Conservation (phyloP, 2,797 vertebrate genomes). For the Todus mexicanus region DNA sequence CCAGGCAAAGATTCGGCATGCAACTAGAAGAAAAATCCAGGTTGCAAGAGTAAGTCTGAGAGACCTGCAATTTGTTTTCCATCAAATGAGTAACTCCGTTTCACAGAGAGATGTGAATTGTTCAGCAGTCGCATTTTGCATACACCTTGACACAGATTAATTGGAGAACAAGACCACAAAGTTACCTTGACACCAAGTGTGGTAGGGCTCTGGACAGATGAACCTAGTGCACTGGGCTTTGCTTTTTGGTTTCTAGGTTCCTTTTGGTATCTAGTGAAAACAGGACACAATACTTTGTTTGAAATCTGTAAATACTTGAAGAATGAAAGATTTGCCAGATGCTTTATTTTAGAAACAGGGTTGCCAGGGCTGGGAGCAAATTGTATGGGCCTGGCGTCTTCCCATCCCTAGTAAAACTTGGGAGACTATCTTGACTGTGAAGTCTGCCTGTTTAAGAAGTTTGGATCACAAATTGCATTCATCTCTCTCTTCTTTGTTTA, state of each 20-base stretch:
- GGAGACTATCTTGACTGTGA: not conserved
- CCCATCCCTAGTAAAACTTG: not conserved
- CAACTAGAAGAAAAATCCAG: not conserved
- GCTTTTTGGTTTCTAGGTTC: not conserved
- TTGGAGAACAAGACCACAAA: not conserved
- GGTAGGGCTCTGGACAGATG: not conserved
- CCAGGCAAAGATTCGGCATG: not conserved
- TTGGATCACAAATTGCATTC: not conserved
- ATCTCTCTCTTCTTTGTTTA: not conserved
- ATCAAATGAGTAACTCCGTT: not conserved
- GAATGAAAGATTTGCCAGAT: not conserved
- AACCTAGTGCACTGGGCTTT: not conserved
- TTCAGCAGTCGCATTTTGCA: not conserved
- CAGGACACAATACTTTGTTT: not conserved
- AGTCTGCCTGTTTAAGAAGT: not conserved
- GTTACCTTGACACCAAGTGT: not conserved
- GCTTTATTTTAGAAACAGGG: not conserved
- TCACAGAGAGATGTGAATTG: not conserved
- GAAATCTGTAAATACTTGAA: not conserved
- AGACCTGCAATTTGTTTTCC: not conserved
- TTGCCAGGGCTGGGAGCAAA: not conserved
- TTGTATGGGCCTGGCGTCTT: not conserved
- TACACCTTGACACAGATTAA: not conserved
- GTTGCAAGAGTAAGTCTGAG: not conserved
- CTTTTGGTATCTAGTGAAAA: not conserved